Evolutionary conservation across 1,140 invertebrate species (phyloP), one percentile per base, ranked within the genome.

Genomic region (Zaprionus kolodkinae): DNA sequence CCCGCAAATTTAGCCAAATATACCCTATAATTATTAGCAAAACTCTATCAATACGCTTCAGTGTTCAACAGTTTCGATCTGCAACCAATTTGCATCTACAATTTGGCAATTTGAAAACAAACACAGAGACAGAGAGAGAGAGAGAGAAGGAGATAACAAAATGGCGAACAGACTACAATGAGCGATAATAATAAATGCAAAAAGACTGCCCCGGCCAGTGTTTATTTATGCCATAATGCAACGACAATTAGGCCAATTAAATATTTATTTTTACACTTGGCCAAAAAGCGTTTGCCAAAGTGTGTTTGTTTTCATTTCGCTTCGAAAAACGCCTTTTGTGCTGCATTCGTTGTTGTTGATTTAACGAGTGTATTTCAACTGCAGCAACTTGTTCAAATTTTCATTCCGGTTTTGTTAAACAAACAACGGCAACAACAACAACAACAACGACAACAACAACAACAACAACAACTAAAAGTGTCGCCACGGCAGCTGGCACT

Each of bases 211-310:
- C 21, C 11, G 17, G 1, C 15, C 45, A 21, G 17, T 50, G 66
- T 80, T 80, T 80, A 78, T 80, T 78, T 80, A 80, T 80, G 76
- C 71, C 75, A 80, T 79, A 80, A 78, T 78, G 71, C 75, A 75
- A 78, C 50, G 76, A 75, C 78, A 80, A 80, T 80, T 80, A 80
- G 76, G 78, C 54, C 78, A 80, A 80, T 80, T 78, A 80, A 80
- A 80, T 80, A 80, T 80, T 80, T 80, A 80, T 80, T 80, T 80
- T 80, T 78, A 80, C 76, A 79, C 78, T 76, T 67, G 73, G 61
- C 63, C 63, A 59, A 60, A 40, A 56, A 45, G 40, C n/a, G 27
- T 60, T 48, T 13, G 67, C 27, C 52, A 56, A 72, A 73, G 45
- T 76, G 30, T 79, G 64, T 74, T 79, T 79, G 78, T 74, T 78